Percentiles rank a stretch among this genome's conserved stretches.
Conservation (phyloP, 2,888 invertebrate genomes). For the Clistopyga incitator region DNA sequence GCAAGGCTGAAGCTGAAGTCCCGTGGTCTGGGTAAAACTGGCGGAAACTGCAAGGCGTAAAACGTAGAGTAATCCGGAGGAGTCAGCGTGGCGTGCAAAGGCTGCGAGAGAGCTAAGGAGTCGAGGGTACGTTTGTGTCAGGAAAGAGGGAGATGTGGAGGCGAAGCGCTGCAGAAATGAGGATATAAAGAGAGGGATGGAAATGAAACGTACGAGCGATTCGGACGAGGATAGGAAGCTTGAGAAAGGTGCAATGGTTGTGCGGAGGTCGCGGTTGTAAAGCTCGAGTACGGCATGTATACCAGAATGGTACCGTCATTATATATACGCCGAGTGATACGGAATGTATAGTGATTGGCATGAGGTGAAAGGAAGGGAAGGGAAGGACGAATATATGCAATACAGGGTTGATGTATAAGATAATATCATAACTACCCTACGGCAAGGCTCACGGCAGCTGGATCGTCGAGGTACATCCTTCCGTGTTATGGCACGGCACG, state of each 20-base stretch:
- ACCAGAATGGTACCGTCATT: neutral
- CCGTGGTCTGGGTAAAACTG: slow-evolving; percentile 49
- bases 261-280: slow-evolving; percentile 13
- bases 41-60: slow-evolving; percentile 63
- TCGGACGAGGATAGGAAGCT: neutral
- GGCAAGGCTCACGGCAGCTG: slow-evolving; percentile 16
- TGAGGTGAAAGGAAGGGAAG: neutral
- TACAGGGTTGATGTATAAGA: slow-evolving; percentile 18
- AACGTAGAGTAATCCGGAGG: slow-evolving; percentile 66
- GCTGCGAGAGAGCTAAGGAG: slow-evolving; percentile 17
- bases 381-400: slow-evolving; percentile 16
- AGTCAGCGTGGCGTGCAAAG: slow-evolving; percentile 45
- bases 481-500: slow-evolving; percentile 7
- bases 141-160: slow-evolving; percentile 11
- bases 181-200: slow-evolving; percentile 18
- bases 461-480: slow-evolving; percentile 35
- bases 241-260: slow-evolving; percentile 13
- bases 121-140: slow-evolving; percentile 17
- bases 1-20: slow-evolving; percentile 30
- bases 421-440: slow-evolving; percentile 23
- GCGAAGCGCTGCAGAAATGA: slow-evolving; percentile 11
- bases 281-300: slow-evolving; percentile 19
- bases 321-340: slow-evolving; percentile 1
- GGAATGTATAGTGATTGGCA: neutral
- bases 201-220: slow-evolving; percentile 12